phyloP scores from a whole-genome alignment of 2,888 invertebrate species.

The Drosophila pegasa region DNA sequence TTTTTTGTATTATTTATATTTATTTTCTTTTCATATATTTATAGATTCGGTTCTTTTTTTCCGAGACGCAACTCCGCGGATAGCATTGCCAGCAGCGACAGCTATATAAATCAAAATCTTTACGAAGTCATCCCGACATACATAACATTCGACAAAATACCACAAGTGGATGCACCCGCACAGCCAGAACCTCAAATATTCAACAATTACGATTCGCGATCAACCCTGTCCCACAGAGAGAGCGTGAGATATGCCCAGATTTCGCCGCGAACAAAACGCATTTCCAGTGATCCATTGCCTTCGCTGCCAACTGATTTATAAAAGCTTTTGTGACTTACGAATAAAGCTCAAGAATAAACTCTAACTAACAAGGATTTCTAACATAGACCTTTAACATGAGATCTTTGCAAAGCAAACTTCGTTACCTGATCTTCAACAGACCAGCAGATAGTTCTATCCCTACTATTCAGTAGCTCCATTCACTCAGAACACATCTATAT shows the following conservation, averaged over 20 bases:
- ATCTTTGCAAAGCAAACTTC: background rate
- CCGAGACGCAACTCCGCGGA: conserved; percentile 57
- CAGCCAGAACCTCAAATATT: conserved; percentile 29
- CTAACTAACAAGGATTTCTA: background rate
- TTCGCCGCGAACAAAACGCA: conserved; percentile 53
- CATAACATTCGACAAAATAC: conserved; percentile 47
- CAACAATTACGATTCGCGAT: conserved; percentile 8
- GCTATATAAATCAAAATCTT: conserved; percentile 78
- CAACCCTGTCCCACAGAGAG: background rate
- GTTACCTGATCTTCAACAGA: background rate
- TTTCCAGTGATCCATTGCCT: conserved; percentile 80
- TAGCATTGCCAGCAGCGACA: conserved; percentile 73
- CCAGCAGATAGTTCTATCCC: background rate
- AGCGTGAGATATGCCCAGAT: conserved; percentile 70
- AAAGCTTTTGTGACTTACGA: conserved; percentile 33
- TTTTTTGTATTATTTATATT: too few relatives aligned
- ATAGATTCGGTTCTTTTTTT: conserved; percentile 27
- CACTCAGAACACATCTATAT: background rate
- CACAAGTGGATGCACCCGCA: conserved; percentile 16
- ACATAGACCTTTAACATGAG: background rate
- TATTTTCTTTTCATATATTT: background rate
- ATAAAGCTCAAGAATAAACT: background rate
- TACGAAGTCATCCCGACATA: conserved; percentile 80
- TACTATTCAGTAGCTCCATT: background rate
- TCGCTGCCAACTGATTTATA: conserved; percentile 59